A percentile compares a stretch with the other conserved stretches of the same genome.
Evolutionary conservation across 2,888 invertebrate genomes (phyloP).

Genomic region (Cecidostiba fungosa): DNA sequence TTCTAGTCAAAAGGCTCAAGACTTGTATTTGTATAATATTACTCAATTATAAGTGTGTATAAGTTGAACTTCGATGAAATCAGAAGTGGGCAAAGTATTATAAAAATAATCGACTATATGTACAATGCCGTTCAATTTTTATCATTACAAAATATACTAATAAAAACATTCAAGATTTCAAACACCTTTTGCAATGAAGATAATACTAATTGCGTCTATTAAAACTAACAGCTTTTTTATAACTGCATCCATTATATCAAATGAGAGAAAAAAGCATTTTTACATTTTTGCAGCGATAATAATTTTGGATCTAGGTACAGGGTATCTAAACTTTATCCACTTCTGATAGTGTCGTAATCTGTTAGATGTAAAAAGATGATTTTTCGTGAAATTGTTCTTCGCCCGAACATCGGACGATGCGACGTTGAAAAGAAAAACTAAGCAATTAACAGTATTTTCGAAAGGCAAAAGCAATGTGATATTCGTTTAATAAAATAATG

Average conservation of each 20-base stretch:
- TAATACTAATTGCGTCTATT: neutral
- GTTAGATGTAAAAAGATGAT: conserved; percentile 1
- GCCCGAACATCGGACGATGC: neutral
- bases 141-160: neutral
- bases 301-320: conserved; percentile 15
- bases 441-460: conserved; percentile 62
- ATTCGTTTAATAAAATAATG: conserved; percentile 54
- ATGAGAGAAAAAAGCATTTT: neutral
- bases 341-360: conserved; percentile 1
- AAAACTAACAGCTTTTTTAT: neutral
- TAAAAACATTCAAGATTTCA: neutral
- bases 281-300: neutral
- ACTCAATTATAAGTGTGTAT: neutral
- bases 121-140: neutral
- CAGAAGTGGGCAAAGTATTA: conserved; percentile 12
- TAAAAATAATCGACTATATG: neutral
- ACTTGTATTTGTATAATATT: conserved; percentile 10
- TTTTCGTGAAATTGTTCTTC: conserved; percentile 49
- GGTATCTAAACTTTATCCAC: conserved; percentile 32
- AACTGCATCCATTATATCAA: neutral
- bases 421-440: conserved; percentile 14
- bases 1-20: neutral
- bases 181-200: conserved; percentile 3
- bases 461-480: conserved; percentile 56
- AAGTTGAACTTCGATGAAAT: neutral